Evolutionary conservation across 2,888 invertebrate genomes (phyloP).

Genomic region (Ischnus inquisitorius): DNA sequence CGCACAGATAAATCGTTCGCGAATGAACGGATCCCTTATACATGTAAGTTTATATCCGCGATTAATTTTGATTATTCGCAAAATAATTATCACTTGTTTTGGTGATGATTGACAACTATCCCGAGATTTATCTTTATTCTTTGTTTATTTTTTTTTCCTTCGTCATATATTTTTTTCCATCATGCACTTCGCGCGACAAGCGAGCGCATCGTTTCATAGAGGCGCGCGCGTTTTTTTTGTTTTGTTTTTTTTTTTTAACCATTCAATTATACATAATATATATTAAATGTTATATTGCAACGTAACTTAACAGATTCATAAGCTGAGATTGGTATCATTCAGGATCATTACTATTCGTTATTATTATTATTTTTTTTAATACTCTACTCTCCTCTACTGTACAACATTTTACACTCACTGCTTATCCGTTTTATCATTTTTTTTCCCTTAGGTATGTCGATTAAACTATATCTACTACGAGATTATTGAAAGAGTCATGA

Average conservation of each 20-base stretch:
- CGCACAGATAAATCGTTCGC: constrained; percentile 61
- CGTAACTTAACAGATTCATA: constrained; percentile 84
- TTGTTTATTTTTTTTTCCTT: constrained; percentile 32
- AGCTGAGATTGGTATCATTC: constrained; percentile 85
- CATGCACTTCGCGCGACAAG: constrained; percentile 26
- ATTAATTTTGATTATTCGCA: constrained; percentile 69
- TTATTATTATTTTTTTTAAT: constrained; percentile 76
- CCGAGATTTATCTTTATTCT: constrained; percentile 35
- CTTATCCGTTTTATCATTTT: constrained; percentile 57
- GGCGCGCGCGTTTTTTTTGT: constrained; percentile 36
- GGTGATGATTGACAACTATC: constrained; percentile 48
- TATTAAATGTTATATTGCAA: constrained; percentile 83
- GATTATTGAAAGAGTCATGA: constrained; percentile 84
- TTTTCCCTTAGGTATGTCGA: constrained; percentile 78
- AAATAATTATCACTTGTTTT: constrained; percentile 67
- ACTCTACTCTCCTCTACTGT: constrained; percentile 84
- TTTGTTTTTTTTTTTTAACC: constrained; percentile 58
- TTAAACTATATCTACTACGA: constrained; percentile 81
- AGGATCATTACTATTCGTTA: constrained; percentile 76
- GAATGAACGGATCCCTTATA: constrained; percentile 50
- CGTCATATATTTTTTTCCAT: constrained; percentile 22
- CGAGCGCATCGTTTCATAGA: constrained; percentile 52
- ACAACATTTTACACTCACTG: constrained; percentile 84
- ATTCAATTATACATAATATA: constrained; percentile 75
- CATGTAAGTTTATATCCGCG: constrained; percentile 59